Base-by-base conservation (phyloP, 2,888 invertebrate genomes). In the Oscheius sp. region DNA sequence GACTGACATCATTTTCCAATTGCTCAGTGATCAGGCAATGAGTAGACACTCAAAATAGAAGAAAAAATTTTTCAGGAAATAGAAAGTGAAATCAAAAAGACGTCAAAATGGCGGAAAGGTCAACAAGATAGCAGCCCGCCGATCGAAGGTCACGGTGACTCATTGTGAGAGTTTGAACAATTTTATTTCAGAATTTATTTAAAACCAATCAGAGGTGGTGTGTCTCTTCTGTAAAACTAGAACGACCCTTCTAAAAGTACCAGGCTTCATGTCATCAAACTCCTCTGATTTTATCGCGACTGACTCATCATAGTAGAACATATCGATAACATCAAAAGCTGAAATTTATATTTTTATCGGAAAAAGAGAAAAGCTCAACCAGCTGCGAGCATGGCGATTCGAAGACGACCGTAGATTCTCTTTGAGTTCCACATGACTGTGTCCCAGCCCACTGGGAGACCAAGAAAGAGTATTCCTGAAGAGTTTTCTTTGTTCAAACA, bases 381-480 rank as follows among this genome's bases (percentile, higher is more conserved):
- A 29, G 52, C 29, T 8, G 29, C 29, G 3, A 52, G 6, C 29
- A 52, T 27, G 25, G 29, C 52, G 10, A 52, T 10, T 27, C 52
- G 25, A 5, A 52, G 6, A 15, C 52, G 25, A 23, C 52, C 52
- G 27, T 52, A 52, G 27, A 52, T 52, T 27, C 52, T 52, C 25
- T 27, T 20, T 10, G 25, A 27, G 27, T 52, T 52, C 52, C 52
- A 52, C n/a, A 52, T n/a, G 6, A 52, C 29, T 15, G 25, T 52
- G n/a, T 52, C 52, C 52, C 52, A 52, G n/a, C 52, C 52, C 12
- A 52, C 29, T 27, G 52, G 52, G 27, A 52, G 12, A 2, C 52
- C 52, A 29, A 52, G 52, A n/a, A 52, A n/a, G 10, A 52, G 52
- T 12, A 52, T 2, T 15, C 52, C 52, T 52, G 27, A 6, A 48